These are phyloP conservation scores for Linyphia triangularis DNA, from an alignment of 2,888 invertebrate genomes.

Conservation along the genomic window DNA sequence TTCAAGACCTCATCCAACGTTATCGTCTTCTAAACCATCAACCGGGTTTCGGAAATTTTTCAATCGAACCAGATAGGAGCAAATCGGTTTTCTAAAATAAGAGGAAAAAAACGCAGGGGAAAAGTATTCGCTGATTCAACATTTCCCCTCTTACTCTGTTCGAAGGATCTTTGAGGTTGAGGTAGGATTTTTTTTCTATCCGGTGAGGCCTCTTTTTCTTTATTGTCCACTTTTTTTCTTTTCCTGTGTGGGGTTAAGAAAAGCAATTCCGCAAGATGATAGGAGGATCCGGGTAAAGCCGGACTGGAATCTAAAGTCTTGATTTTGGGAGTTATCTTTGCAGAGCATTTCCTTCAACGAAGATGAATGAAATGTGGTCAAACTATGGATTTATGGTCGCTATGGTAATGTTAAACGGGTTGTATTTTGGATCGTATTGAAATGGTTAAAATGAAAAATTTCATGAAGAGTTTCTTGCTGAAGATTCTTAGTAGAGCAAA, in stretches of 20 bases:
- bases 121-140: slow-evolving; percentile 33
- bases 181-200: no score
- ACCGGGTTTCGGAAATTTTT: not conserved
- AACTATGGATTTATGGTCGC: not conserved
- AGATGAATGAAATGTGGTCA: not conserved
- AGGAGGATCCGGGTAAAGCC: not conserved
- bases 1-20: slow-evolving; percentile 3
- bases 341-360: not conserved
- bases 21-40: not conserved
- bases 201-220: not conserved
- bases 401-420: no score
- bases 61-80: slow-evolving; percentile 20
- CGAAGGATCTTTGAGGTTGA: no score
- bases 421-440: no score
- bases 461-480: no score
- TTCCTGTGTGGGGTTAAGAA: not conserved
- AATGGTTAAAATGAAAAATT: no score
- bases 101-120: not conserved
- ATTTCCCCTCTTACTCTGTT: slow-evolving; percentile 13
- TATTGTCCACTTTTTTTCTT: not conserved
- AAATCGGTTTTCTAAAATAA: slow-evolving; percentile 8
- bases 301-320: slow-evolving; percentile 27
- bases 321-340: slow-evolving; percentile 4
- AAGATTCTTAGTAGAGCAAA: no score
- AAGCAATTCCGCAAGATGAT: slow-evolving; percentile 25